Conservation (phyloP, 2,113 vertebrate genomes). For the Callaeas wilsoni region DNA sequence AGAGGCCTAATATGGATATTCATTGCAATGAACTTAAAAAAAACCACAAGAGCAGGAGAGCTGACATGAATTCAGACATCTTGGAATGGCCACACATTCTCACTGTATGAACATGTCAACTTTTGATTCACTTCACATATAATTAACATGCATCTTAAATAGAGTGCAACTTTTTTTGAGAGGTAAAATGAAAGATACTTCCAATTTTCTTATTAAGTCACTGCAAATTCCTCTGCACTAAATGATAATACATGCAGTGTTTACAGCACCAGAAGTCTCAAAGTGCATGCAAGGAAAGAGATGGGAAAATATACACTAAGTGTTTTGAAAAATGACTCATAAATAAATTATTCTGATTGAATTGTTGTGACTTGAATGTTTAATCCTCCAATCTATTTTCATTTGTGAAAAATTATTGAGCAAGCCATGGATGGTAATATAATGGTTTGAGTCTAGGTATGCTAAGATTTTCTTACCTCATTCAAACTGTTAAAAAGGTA, state of each 20-base stretch:
- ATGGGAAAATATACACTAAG: slow-evolving; percentile 47
- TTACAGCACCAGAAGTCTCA: slow-evolving; percentile 50
- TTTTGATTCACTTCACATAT: not conserved
- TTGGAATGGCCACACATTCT: not conserved
- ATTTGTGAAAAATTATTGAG: not conserved
- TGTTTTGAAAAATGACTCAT: slow-evolving; percentile 59
- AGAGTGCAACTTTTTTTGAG: not conserved
- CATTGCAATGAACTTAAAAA: slow-evolving; percentile 36
- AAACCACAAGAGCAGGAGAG: not conserved
- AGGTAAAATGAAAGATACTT: not conserved
- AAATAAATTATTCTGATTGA: slow-evolving; percentile 69
- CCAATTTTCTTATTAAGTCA: slow-evolving; percentile 1
- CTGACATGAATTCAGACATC: not conserved
- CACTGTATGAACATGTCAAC: not conserved
- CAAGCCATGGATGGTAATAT: not conserved
- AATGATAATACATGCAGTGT: slow-evolving; percentile 39
- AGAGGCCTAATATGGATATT: not conserved
- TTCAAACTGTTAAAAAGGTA: not conserved
- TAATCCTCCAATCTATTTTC: slow-evolving; percentile 13
- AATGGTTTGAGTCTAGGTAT: not conserved
- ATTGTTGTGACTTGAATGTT: slow-evolving; percentile 17
- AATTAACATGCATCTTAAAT: not conserved
- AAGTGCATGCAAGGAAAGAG: slow-evolving; percentile 46
- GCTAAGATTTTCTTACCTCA: slow-evolving; percentile 7
- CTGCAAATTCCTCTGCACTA: slow-evolving; percentile 34